Base-by-base conservation (phyloP, 2,113 vertebrate genomes). In the Mormoops blainvillei region DNA sequence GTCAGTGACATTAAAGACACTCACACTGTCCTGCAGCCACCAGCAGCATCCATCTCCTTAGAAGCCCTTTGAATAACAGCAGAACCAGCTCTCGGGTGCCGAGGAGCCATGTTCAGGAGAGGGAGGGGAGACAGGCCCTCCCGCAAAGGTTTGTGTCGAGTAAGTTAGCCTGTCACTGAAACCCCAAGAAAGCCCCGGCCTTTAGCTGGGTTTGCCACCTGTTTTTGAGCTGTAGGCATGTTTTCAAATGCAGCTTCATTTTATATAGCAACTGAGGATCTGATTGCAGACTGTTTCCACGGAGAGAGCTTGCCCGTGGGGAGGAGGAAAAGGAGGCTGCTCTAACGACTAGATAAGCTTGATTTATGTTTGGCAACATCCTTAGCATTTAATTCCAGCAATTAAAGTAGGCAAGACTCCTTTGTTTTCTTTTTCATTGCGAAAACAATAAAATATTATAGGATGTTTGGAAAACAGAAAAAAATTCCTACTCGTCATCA, bases 271-370 rank as follows among this genome's bases (percentile, higher is more conserved):
- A 26, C 78, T 3, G 82, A 94, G 77, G 94, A 93, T 97, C 97
- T 94, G 97, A 97, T 91, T 91, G 93, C 24, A 74, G 74, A 76
- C 86, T 96, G 70, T 94, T 96, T 96, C 94, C 94, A 18, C 2
- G 1, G 76, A 68, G 84, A 91, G 94, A n/a, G 67, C 45, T 67
- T 78, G 86, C 94, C 95, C 85, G 22, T 3, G n/a, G 95, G 96
- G 96, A 93, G 91, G 83, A 87, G 97, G 19, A 43, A 82, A 94
- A 48, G 61, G 78, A 92, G 73, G 82, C 73, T 41, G 77, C 63
- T 82, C 91, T 96, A 96, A 96, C 93, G 91, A 96, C 87, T 84
- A 97, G 97, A 97, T 96, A 97, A 97, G 89, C 90, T 45, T 91
- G 93, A 88, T 93, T 89, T 54, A 81, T 95, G 86, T 96, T 95